These are phyloP conservation scores for Caloenas nicobarica DNA, from an alignment of 2,113 vertebrate species.

Conservation along the genomic window DNA sequence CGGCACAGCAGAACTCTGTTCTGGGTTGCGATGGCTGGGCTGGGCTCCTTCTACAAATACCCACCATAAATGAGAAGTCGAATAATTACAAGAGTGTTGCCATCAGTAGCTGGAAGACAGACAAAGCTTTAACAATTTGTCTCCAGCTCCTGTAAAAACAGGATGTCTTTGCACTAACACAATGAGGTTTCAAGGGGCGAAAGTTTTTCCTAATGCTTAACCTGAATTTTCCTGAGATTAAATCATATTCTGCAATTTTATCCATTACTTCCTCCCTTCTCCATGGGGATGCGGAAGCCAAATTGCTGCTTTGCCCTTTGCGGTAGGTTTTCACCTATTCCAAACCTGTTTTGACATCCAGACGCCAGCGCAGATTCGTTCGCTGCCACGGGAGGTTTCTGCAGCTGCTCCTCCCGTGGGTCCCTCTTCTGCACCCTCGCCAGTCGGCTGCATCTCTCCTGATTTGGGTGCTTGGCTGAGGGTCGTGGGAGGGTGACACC, in stretches of 20 bases:
- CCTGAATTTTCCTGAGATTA: neutral
- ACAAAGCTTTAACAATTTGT: neutral
- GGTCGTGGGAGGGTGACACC: neutral
- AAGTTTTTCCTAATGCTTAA: neutral
- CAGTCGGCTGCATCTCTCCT: neutral
- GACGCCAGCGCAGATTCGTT: neutral
- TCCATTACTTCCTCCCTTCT: neutral
- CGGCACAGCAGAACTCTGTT: neutral
- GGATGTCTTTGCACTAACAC: neutral
- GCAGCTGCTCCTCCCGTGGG: neutral
- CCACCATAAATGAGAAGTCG: neutral
- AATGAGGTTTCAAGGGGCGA: neutral
- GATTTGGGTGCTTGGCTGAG: neutral
- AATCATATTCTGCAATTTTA: neutral
- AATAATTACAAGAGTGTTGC: neutral
- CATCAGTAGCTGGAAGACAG: neutral
- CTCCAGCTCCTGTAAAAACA: neutral
- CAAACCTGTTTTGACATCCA: neutral
- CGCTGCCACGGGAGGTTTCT: neutral
- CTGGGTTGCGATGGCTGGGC: neutral
- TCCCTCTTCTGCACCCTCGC: neutral
- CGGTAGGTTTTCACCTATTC: neutral
- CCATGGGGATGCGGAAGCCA: neutral
- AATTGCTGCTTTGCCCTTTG: neutral
- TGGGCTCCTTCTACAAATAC: neutral